Evolutionary conservation across 1,140 invertebrate species (phyloP).

Genomic region (Drosophila truncata): DNA sequence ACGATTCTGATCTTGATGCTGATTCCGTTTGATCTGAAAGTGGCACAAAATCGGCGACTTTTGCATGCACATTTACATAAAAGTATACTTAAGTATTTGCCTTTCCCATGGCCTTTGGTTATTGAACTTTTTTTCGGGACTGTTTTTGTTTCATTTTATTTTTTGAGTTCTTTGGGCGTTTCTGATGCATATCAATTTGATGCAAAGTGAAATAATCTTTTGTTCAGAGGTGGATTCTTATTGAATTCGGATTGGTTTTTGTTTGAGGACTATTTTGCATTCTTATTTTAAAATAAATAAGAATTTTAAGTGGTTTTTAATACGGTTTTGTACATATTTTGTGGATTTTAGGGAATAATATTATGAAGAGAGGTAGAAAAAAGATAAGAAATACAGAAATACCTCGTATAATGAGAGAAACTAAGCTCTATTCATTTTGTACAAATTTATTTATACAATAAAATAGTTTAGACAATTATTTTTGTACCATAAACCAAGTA

Average conservation of each 20-base stretch:
- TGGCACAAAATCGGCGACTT: slow-evolving; percentile 33
- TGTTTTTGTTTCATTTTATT: neutral
- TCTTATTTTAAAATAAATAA: neutral
- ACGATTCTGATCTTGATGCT: slow-evolving; percentile 39
- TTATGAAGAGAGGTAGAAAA: neutral
- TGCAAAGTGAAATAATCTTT: slow-evolving; percentile 7
- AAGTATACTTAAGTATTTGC: slow-evolving; percentile 23
- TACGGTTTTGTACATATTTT: neutral
- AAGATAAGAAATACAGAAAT: too few relatives aligned
- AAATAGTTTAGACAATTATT: neutral
- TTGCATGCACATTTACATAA: slow-evolving; percentile 31
- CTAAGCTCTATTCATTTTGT: neutral
- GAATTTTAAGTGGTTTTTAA: neutral
- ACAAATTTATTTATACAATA: neutral
- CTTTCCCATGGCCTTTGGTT: slow-evolving; percentile 40
- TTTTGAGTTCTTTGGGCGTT: neutral
- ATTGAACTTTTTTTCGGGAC: slow-evolving; percentile 18
- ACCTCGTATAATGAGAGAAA: neutral
- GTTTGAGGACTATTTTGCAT: neutral
- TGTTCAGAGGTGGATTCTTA: neutral
- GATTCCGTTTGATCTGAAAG: slow-evolving; percentile 49
- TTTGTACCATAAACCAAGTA: neutral
- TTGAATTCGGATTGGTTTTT: neutral
- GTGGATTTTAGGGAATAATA: neutral
- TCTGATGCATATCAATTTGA: slow-evolving; percentile 37